Conservation (phyloP, 1,140 invertebrate species). For the Octopus bimaculoides region DNA sequence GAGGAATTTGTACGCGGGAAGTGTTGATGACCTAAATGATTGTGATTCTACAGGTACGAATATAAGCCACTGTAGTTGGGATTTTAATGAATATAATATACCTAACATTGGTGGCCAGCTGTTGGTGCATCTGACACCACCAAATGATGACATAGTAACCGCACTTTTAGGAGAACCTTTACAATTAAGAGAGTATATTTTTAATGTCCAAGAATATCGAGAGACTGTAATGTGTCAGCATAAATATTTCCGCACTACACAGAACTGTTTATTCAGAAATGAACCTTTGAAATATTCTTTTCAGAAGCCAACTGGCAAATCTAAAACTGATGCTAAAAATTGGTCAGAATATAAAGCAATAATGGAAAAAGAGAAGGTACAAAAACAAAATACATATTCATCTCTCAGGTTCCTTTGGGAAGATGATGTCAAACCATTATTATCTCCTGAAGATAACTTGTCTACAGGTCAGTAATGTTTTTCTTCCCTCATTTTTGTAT, state of each 20-base stretch:
- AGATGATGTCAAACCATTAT: background rate
- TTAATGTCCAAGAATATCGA: constrained; percentile 2
- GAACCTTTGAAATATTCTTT: constrained; percentile 6
- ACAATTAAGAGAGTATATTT: background rate
- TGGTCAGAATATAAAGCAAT: background rate
- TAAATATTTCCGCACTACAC: background rate
- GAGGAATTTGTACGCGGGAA: too few relatives aligned
- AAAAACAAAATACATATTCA: background rate
- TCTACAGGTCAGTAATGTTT: constrained; percentile 8
- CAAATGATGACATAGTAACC: background rate
- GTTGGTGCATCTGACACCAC: background rate
- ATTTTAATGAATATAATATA: background rate
- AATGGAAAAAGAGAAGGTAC: too few relatives aligned
- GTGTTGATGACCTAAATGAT: too few relatives aligned
- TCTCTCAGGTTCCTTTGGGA: background rate
- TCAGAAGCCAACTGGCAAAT: background rate
- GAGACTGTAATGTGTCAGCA: constrained; percentile 1
- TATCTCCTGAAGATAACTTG: background rate
- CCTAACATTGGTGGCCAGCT: background rate
- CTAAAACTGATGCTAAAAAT: background rate
- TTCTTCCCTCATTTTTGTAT: background rate
- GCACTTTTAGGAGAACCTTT: background rate
- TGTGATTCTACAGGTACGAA: too few relatives aligned
- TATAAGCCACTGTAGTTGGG: background rate
- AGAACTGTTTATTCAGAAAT: background rate